phyloP scores from a whole-genome alignment of 2,797 vertebrate species.

The Monodelphis domestica region DNA sequence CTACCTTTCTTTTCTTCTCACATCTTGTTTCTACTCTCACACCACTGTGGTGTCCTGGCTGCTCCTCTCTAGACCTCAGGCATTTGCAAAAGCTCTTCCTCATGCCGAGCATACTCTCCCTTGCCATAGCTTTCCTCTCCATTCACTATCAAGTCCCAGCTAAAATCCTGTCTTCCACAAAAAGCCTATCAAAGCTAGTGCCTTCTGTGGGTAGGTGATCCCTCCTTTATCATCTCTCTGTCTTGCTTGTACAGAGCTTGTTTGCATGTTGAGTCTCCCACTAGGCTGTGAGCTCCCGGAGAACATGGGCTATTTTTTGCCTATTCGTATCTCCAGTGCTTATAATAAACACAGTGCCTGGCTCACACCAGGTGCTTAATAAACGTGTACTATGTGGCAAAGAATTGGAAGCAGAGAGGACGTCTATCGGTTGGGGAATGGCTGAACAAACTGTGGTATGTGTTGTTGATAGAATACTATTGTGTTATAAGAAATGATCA shows the following conservation, averaged over 20 bases:
- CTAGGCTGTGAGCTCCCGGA: neutral
- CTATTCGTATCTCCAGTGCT: neutral
- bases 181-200: neutral
- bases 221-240: no score
- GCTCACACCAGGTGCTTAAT: neutral
- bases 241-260: neutral
- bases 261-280: neutral
- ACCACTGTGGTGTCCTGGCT: neutral
- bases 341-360: neutral
- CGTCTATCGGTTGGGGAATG: no score
- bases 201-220: neutral
- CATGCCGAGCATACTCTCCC: neutral
- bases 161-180: neutral
- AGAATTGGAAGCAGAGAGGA: no score
- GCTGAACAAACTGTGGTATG: no score
- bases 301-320: neutral
- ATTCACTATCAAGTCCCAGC: neutral
- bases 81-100: neutral
- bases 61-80: neutral
- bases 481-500: no score
- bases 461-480: no score
- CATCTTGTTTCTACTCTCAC: neutral
- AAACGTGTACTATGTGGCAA: neutral
- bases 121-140: neutral
- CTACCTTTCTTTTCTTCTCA: no score